Evolutionary conservation across 2,888 invertebrate species (phyloP).

Genomic region (Litoditis marina): DNA sequence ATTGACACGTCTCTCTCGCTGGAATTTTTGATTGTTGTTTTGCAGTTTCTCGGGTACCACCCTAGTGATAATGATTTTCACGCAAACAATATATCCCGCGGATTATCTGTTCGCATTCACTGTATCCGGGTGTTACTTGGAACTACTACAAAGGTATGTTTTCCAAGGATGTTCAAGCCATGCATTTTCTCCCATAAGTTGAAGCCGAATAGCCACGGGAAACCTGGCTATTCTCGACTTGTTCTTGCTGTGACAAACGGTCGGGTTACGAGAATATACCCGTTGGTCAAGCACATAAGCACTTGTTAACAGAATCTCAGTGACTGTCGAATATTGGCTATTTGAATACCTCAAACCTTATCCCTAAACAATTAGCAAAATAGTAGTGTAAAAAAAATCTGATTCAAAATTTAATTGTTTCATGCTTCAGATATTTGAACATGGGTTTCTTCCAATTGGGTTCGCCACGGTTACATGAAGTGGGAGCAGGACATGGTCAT

Average conservation of each 20-base stretch:
- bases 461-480: conserved; percentile 27
- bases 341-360: too few species aligned
- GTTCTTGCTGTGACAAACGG: too few species aligned
- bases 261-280: too few species aligned
- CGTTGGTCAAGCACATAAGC: too few species aligned
- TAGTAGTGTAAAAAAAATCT: too few species aligned
- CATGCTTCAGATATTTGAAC: conserved; percentile 45
- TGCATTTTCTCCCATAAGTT: too few species aligned
- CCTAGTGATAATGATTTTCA: conserved; percentile 58
- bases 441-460: conserved; percentile 59
- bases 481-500: conserved; percentile 21
- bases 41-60: conserved; percentile 46
- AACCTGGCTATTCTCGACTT: too few species aligned
- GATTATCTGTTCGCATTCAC: conserved; percentile 60
- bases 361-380: too few species aligned
- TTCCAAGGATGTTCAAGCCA: too few species aligned
- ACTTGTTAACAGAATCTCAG: conserved; percentile 1
- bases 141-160: conserved; percentile 49
- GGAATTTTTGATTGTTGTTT: too few species aligned
- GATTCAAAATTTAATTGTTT: background rate
- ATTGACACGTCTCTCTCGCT: too few species aligned
- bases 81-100: conserved; percentile 59
- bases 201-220: too few species aligned
- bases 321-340: background rate
- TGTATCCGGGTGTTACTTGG: conserved; percentile 56